These are phyloP conservation scores for Himantopus leucocephalus DNA, from an alignment of 2,113 vertebrate species.

Conservation along the genomic window DNA sequence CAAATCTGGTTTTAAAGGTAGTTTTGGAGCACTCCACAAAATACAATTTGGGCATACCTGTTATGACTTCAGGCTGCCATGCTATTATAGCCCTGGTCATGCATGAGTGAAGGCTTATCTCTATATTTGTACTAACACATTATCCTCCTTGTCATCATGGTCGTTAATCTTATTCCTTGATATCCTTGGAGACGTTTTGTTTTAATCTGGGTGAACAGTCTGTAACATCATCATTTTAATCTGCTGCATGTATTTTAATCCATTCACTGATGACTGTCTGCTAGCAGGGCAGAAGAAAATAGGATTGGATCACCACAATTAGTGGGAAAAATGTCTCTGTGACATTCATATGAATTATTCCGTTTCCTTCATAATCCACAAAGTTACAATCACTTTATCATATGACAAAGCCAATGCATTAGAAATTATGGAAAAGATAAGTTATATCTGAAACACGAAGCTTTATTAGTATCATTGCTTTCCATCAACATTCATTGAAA, in stretches of 20 bases:
- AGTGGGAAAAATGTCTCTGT: not conserved
- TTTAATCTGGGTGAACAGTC: not conserved
- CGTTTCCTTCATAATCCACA: not conserved
- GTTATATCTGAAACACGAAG: not conserved
- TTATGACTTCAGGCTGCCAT: not conserved
- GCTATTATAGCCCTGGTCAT: not conserved
- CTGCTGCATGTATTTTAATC: not conserved
- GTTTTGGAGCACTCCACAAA: not conserved
- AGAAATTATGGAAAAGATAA: not conserved
- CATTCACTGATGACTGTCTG: not conserved
- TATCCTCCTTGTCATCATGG: not conserved
- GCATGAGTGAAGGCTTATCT: not conserved
- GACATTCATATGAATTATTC: not conserved
- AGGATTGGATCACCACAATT: not conserved
- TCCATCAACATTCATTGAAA: not conserved
- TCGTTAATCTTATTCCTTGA: not conserved
- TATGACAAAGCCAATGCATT: not conserved
- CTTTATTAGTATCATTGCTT: not conserved
- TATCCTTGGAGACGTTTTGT: not conserved
- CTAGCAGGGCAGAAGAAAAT: not conserved
- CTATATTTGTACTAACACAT: not conserved
- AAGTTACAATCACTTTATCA: not conserved
- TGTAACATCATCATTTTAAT: not conserved
- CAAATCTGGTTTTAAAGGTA: not conserved
- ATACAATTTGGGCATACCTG: not conserved